These are phyloP conservation scores for Pitangus sulphuratus DNA, from an alignment of 2,797 vertebrate species.

Conservation along the genomic window DNA sequence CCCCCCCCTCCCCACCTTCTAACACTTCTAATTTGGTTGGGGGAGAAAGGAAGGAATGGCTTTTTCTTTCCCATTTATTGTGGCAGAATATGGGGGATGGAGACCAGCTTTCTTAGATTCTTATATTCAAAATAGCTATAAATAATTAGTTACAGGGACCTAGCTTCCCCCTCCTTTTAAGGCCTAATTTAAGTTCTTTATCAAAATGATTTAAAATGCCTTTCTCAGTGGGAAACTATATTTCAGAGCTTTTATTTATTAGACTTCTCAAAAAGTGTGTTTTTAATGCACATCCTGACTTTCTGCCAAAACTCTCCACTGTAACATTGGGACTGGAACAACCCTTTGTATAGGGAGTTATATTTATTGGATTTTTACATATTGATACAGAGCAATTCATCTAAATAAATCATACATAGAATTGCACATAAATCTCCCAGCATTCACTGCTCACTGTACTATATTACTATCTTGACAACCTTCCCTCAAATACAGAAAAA, in stretches of 20 bases:
- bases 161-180: slow-evolving; percentile 71
- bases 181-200: slow-evolving; percentile 80
- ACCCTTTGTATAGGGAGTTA: slow-evolving; percentile 66
- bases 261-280: slow-evolving; percentile 78
- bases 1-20: background rate
- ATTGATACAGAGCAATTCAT: slow-evolving; percentile 74
- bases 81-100: slow-evolving; percentile 16
- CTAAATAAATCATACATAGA: slow-evolving; percentile 76
- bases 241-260: slow-evolving; percentile 84
- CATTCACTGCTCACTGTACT: background rate
- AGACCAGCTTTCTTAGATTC: slow-evolving; percentile 46
- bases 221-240: slow-evolving; percentile 77
- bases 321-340: slow-evolving; percentile 67
- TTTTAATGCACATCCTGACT: slow-evolving; percentile 85
- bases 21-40: background rate
- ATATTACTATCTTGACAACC: slow-evolving; percentile 32
- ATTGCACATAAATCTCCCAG: slow-evolving; percentile 76
- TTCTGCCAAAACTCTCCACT: slow-evolving; percentile 79
- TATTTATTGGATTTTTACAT: slow-evolving; percentile 81
- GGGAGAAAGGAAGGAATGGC: background rate
- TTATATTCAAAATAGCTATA: slow-evolving; percentile 78
- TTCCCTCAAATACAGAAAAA: slow-evolving; percentile 6
- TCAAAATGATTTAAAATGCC: slow-evolving; percentile 83
- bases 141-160: slow-evolving; percentile 78
- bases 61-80: background rate